These are phyloP conservation scores for Chloroceryle inda DNA, from an alignment of 2,797 vertebrate genomes.

Conservation along the genomic window DNA sequence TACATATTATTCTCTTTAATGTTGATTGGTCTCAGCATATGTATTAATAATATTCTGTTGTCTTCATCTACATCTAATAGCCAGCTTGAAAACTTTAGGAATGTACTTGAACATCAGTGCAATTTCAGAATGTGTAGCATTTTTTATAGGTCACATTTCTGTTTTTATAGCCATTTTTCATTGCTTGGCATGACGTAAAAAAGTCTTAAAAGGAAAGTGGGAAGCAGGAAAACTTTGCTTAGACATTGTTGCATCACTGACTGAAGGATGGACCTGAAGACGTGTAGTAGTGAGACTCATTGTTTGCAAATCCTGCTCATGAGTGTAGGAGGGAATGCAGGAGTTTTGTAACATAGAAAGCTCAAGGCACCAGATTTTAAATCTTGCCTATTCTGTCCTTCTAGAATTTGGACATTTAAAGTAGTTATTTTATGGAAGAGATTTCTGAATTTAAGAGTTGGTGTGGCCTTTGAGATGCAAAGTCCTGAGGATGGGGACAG, in stretches of 20 bases:
- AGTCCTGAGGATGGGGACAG: background rate
- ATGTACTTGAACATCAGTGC: background rate
- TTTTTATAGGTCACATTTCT: background rate
- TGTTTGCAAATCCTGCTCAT: background rate
- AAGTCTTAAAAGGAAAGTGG: background rate
- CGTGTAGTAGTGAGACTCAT: background rate
- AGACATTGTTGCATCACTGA: background rate
- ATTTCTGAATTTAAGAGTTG: background rate
- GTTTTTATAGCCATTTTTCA: background rate
- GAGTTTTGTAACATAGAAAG: background rate
- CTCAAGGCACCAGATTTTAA: background rate
- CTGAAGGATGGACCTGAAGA: fast-evolving
- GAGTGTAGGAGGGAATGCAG: too few relatives aligned
- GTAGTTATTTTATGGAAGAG: background rate
- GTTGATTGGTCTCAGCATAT: background rate
- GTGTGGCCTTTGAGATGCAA: background rate
- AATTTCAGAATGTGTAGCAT: background rate
- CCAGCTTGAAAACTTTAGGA: background rate
- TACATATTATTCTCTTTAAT: background rate
- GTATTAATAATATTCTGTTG: background rate
- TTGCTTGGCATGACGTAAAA: background rate
- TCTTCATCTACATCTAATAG: background rate
- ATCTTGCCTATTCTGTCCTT: background rate
- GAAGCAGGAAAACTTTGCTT: background rate
- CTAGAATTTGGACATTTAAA: background rate